These are phyloP conservation scores for Dilophus febrilis DNA, from an alignment of 2,888 invertebrate genomes.

Conservation along the genomic window DNA sequence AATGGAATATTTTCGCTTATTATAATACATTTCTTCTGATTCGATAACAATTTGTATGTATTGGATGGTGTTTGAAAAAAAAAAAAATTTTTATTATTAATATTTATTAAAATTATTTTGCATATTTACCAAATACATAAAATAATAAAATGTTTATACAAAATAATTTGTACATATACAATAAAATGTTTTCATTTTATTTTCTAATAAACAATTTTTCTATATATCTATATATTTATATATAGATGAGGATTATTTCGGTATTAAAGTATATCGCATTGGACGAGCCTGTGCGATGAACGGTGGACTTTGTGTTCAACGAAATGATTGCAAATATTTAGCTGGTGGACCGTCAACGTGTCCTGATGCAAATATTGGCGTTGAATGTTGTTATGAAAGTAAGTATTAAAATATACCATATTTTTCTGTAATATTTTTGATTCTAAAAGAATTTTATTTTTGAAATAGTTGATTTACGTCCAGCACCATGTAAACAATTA, in stretches of 20 bases:
- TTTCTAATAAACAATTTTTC: no score
- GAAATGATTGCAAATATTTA: conserved; percentile 17
- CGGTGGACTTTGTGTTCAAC: conserved; percentile 25
- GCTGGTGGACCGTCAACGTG: conserved; percentile 14
- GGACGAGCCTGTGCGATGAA: conserved; percentile 24
- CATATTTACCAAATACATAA: no score
- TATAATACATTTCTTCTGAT: no score
- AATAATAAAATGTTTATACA: no score
- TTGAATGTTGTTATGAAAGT: conserved; percentile 29
- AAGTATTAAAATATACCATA: conserved; percentile 12
- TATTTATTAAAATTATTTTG: no score
- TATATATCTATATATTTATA: no score
- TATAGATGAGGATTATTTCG: not conserved
- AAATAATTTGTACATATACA: no score
- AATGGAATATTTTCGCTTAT: no score
- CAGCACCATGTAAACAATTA: conserved; percentile 24
- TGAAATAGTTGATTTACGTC: conserved; percentile 22
- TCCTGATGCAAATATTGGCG: conserved; percentile 20
- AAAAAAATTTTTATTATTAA: no score
- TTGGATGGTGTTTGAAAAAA: no score
- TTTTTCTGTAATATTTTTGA: conserved; percentile 12
- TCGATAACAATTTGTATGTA: no score
- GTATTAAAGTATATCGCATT: conserved; percentile 5
- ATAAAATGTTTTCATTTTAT: no score
- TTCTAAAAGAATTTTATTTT: conserved; percentile 1